phyloP scores from a whole-genome alignment of 53 echinoderm and acorn worm species.

The Actinopyga echinites region DNA sequence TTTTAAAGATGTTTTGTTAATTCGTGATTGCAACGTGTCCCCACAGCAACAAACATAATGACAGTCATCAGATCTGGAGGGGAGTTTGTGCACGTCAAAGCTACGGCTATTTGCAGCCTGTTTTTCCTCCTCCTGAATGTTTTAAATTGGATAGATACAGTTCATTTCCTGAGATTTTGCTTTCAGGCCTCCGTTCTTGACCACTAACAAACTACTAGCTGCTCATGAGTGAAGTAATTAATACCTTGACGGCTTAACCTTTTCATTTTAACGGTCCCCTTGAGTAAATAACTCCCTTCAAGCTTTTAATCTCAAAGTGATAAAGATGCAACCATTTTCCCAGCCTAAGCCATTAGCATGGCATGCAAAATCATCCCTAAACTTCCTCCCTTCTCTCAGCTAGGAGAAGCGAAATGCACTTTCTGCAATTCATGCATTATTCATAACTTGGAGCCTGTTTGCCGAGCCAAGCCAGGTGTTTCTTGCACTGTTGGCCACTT shows the following conservation, averaged over 20 bases:
- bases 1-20: no score
- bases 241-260: conserved; percentile 27
- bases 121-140: background rate
- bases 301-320: conserved; percentile 21
- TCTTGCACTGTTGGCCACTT: conserved; percentile 17
- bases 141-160: background rate
- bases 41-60: no score
- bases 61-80: no score
- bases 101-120: background rate
- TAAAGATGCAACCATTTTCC: conserved; percentile 4
- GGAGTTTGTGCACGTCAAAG: no score
- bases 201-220: conserved; percentile 1
- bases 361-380: background rate
- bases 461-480: conserved; percentile 36
- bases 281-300: conserved; percentile 26
- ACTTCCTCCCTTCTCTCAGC: background rate
- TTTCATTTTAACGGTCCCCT: conserved; percentile 13
- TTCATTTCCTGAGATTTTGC: background rate
- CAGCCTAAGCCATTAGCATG: conserved; percentile 4
- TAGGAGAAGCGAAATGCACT: conserved; percentile 22
- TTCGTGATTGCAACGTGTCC: no score
- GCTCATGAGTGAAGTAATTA: conserved; percentile 20
- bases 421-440: conserved; percentile 11
- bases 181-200: background rate
- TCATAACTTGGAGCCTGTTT: conserved; percentile 6